A percentile compares a stretch with the other conserved stretches of the same genome.
Evolutionary conservation across 2,888 invertebrate species (phyloP).

Genomic region (Athalia cordata): DNA sequence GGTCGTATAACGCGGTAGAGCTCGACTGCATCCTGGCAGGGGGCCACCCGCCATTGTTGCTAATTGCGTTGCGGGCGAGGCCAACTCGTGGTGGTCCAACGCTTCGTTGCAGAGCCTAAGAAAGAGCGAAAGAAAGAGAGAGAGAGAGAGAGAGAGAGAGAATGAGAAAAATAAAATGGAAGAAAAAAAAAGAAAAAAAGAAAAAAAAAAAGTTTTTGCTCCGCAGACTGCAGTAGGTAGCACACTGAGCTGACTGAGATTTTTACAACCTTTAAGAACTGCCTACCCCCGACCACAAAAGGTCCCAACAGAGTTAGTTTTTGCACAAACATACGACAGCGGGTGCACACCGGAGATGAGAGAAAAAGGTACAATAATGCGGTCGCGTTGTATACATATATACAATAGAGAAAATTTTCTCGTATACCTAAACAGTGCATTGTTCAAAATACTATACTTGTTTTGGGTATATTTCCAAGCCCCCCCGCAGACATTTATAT

Average conservation of each 20-base stretch:
- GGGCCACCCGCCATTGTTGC: conserved; percentile 65
- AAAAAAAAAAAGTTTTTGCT: not conserved
- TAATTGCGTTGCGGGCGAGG: conserved; percentile 61
- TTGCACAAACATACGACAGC: conserved; percentile 13
- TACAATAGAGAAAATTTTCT: too few species aligned
- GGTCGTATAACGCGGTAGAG: conserved; percentile 39
- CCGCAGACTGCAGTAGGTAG: conserved; percentile 16
- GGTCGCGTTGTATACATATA: conserved; percentile 25
- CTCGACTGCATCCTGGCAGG: conserved; percentile 58
- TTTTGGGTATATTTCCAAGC: conserved; percentile 16
- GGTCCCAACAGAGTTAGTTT: conserved; percentile 28
- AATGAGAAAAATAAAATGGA: too few species aligned
- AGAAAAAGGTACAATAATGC: conserved; percentile 17
- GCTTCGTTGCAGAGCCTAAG: not conserved
- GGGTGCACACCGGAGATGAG: conserved; percentile 6
- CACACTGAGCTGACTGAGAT: conserved; percentile 15
- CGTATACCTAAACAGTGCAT: conserved; percentile 25
- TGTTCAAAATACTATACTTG: conserved; percentile 26
- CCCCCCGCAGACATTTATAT: conserved; percentile 27
- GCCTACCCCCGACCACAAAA: conserved; percentile 43
- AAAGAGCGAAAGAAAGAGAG: not conserved
- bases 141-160: too few species aligned
- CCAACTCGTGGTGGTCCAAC: conserved; percentile 57
- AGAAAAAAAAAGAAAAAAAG: too few species aligned
- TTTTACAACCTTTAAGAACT: conserved; percentile 34